These are phyloP conservation scores for Periophthalmus modestus DNA, from an alignment of 2,113 vertebrate genomes.

Conservation along the genomic window DNA sequence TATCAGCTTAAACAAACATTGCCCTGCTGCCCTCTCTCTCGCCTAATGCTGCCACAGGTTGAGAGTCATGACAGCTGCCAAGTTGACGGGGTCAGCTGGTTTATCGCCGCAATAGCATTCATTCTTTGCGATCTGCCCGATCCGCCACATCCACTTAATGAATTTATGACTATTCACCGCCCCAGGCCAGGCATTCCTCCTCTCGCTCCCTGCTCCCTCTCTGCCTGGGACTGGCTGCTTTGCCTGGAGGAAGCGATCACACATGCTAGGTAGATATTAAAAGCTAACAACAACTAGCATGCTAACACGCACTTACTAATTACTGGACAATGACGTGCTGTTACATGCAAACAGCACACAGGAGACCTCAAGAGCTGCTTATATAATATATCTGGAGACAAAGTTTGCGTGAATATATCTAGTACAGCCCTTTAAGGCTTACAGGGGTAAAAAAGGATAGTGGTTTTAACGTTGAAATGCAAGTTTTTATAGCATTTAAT, in stretches of 20 bases:
- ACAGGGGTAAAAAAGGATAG: no score
- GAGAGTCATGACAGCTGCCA: slow-evolving; percentile 67
- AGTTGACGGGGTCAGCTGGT: slow-evolving; percentile 63
- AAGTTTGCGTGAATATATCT: neutral
- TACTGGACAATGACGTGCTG: no score
- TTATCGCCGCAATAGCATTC: slow-evolving; percentile 54
- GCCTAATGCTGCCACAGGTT: slow-evolving; percentile 45
- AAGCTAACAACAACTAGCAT: no score
- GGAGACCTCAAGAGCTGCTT: no score
- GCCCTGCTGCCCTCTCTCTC: slow-evolving; percentile 46
- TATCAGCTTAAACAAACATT: slow-evolving; percentile 74
- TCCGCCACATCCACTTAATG: slow-evolving; percentile 43
- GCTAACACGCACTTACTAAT: no score
- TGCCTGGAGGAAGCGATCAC: slow-evolving; percentile 8
- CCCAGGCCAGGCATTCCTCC: slow-evolving; percentile 49
- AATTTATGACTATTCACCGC: slow-evolving; percentile 58
- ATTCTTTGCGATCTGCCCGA: slow-evolving; percentile 43
- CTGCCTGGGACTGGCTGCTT: neutral
- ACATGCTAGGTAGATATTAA: neutral
- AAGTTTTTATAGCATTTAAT: no score
- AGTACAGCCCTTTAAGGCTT: no score
- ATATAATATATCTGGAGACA: neutral
- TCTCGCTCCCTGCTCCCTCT: slow-evolving; percentile 9
- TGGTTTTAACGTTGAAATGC: no score
- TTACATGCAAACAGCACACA: no score